Conservation (phyloP, 2,888 invertebrate genomes). For the Cataglyphis altisquamis region DNA sequence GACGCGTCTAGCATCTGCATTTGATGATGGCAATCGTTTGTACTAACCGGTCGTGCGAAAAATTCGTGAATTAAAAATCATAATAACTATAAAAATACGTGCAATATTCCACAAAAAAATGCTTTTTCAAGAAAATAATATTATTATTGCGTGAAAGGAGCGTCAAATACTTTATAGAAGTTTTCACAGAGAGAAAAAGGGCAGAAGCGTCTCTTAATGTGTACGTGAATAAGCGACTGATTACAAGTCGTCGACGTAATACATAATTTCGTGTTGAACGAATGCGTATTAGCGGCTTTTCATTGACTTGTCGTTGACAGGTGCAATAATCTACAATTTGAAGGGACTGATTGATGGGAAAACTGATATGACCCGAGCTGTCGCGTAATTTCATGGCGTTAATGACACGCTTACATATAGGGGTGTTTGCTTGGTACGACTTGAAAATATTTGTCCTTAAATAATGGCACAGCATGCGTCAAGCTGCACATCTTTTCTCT, state of each 20-base stretch:
- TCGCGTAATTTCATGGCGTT: conserved; percentile 75
- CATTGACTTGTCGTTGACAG: conserved; percentile 41
- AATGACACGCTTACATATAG: conserved; percentile 74
- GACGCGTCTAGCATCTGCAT: conserved; percentile 11
- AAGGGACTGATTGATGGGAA: conserved; percentile 74
- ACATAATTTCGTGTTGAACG: conserved; percentile 49
- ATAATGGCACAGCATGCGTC: conserved; percentile 67
- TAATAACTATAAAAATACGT: background rate
- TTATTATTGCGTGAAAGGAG: background rate
- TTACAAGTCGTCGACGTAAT: conserved; percentile 53
- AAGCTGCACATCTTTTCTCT: conserved; percentile 2
- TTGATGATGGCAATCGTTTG: conserved; percentile 33
- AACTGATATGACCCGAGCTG: conserved; percentile 63
- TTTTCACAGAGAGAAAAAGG: background rate
- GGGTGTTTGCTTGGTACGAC: conserved; percentile 63
- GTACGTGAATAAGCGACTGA: background rate
- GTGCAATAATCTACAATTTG: conserved; percentile 56
- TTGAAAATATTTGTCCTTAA: conserved; percentile 70
- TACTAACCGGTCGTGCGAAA: background rate
- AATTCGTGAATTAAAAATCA: conserved; percentile 1
- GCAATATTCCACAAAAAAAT: background rate
- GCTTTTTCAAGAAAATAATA: background rate
- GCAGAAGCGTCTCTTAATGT: background rate
- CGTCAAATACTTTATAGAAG: background rate
- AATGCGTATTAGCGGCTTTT: conserved; percentile 10